Evolutionary conservation across 2,113 vertebrate species (phyloP).

Genomic region (Phainopepla nitens): DNA sequence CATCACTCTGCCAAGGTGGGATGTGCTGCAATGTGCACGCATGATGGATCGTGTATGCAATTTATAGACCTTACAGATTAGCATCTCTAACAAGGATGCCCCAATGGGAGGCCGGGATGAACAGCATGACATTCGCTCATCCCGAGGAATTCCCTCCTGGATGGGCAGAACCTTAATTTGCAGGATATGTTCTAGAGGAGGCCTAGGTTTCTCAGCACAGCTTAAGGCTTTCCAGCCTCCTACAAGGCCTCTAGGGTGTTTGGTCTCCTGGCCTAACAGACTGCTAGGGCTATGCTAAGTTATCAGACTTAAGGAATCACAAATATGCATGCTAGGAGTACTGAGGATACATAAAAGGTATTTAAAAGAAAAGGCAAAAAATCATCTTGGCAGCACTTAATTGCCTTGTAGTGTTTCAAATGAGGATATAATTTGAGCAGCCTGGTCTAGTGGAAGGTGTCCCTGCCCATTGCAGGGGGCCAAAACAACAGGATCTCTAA

Average conservation of each 20-base stretch:
- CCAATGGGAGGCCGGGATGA: background rate
- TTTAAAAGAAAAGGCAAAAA: background rate
- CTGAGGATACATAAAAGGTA: background rate
- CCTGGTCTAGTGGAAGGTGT: background rate
- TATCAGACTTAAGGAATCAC: background rate
- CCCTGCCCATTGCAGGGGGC: background rate
- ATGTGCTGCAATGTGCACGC: accelerated
- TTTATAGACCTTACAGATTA: background rate
- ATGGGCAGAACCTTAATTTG: background rate
- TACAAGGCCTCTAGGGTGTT: background rate
- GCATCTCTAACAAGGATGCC: background rate
- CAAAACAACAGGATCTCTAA: background rate
- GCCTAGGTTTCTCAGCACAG: background rate
- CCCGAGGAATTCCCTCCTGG: background rate
- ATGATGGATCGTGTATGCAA: accelerated
- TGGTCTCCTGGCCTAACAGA: background rate
- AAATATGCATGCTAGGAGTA: too few species aligned
- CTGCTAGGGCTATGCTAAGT: background rate
- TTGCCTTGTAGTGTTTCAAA: background rate
- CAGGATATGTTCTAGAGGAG: background rate
- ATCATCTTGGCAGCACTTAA: background rate
- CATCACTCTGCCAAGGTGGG: too few species aligned
- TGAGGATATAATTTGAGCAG: background rate
- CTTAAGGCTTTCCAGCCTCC: background rate
- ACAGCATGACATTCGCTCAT: background rate